phyloP scores from a whole-genome alignment of 2,797 vertebrate species.

The Trematomus bernacchii region DNA sequence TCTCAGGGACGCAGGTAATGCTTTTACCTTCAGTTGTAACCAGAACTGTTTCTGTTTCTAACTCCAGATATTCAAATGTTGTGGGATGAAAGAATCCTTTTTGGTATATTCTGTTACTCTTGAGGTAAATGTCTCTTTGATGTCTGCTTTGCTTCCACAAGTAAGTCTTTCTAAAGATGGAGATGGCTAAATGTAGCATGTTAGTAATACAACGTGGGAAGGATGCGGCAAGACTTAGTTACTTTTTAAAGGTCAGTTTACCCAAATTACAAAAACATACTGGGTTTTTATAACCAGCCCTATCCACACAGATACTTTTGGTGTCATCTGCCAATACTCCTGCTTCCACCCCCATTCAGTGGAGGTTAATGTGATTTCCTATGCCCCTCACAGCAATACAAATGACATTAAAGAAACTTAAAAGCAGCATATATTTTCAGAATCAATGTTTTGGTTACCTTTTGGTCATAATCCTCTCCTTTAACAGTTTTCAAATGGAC shows the following conservation, averaged over 20 bases:
- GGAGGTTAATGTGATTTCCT: neutral
- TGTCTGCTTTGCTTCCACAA: conserved; percentile 34
- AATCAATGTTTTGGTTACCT: conserved; percentile 14
- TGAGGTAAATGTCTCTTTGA: conserved; percentile 50
- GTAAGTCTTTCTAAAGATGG: conserved; percentile 39
- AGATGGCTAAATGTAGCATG: conserved; percentile 26
- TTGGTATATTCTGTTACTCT: conserved; percentile 44
- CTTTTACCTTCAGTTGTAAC: conserved; percentile 51
- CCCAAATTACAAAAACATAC: conserved; percentile 12
- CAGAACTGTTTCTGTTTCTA: conserved; percentile 31
- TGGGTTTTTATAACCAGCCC: neutral
- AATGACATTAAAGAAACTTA: neutral
- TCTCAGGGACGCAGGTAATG: conserved; percentile 45
- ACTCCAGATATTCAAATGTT: conserved; percentile 7
- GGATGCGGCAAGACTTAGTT: conserved; percentile 15
- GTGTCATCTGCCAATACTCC: neutral
- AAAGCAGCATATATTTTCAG: conserved; percentile 1
- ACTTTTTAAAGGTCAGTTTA: conserved; percentile 6
- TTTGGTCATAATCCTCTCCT: neutral
- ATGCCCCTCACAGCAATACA: neutral
- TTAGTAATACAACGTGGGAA: conserved; percentile 18
- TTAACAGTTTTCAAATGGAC: neutral
- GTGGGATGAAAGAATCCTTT: conserved; percentile 38
- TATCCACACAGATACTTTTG: neutral
- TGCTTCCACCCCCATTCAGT: neutral